Evolutionary conservation across 2,888 invertebrate genomes (phyloP).

Genomic region (Polymixis lichenea): DNA sequence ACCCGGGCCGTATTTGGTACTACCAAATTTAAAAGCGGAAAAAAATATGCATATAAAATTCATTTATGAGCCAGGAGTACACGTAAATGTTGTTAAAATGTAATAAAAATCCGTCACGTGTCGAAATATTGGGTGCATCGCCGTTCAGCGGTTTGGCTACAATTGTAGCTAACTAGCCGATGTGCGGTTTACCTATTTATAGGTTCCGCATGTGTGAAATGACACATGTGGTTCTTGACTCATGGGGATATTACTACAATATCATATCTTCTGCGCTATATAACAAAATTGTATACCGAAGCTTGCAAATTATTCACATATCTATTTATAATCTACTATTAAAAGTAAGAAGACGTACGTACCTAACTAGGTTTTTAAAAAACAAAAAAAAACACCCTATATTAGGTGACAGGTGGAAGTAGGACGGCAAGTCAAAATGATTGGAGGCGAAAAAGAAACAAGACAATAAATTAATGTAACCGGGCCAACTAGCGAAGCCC

Average conservation of each 20-base stretch:
- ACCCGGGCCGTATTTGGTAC: background rate
- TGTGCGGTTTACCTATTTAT: slow-evolving; percentile 61
- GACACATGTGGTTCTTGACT: slow-evolving; percentile 34
- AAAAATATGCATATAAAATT: background rate
- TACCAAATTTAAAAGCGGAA: background rate
- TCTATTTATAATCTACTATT: too few relatives aligned
- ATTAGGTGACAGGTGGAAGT: too few relatives aligned
- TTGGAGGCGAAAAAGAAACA: too few relatives aligned
- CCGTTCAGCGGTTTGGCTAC: slow-evolving; percentile 64
- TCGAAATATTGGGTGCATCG: slow-evolving; percentile 53
- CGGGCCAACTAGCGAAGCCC: too few relatives aligned
- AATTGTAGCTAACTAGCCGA: slow-evolving; percentile 65
- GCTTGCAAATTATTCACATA: background rate
- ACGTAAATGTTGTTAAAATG: slow-evolving; percentile 34
- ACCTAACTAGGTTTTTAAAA: too few relatives aligned
- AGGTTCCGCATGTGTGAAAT: slow-evolving; percentile 47
- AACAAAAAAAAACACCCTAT: too few relatives aligned
- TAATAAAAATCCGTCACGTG: slow-evolving; percentile 51
- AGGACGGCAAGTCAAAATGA: too few relatives aligned
- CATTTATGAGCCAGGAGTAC: slow-evolving; percentile 15
- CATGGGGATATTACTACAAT: background rate
- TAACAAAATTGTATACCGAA: background rate
- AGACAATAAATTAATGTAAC: too few relatives aligned
- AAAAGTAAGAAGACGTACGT: too few relatives aligned
- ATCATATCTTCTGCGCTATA: background rate